Evolutionary conservation across 2,888 invertebrate genomes (phyloP).

Genomic region (Drosophila acutilabella): DNA sequence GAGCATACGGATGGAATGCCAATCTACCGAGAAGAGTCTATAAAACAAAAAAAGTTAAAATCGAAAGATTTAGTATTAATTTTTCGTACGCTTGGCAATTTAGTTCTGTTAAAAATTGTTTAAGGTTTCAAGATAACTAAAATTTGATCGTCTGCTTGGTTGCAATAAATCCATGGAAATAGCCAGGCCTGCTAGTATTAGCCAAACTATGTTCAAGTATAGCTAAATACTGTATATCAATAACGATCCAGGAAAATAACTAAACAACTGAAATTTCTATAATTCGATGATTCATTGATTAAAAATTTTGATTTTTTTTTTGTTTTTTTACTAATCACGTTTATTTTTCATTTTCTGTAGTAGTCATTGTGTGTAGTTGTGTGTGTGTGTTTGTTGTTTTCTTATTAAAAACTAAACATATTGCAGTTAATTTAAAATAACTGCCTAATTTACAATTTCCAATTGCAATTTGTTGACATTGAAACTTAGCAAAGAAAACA

Average conservation of each 20-base stretch:
- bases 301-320: constrained; percentile 33
- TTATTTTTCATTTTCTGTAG: constrained; percentile 69
- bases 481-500: constrained; percentile 34
- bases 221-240: too few relatives aligned
- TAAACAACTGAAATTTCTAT: too few relatives aligned
- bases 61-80: constrained; percentile 43
- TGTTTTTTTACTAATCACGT: constrained; percentile 72
- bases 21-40: constrained; percentile 32
- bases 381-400: constrained; percentile 47
- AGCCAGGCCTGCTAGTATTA: constrained; percentile 34
- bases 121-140: constrained; percentile 31
- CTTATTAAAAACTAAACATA: constrained; percentile 60
- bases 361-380: constrained; percentile 46
- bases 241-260: too few relatives aligned
- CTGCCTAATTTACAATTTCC: constrained; percentile 54
- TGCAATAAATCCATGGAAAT: constrained; percentile 34
- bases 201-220: not conserved
- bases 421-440: constrained; percentile 53
- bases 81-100: constrained; percentile 57
- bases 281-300: constrained; percentile 29
- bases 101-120: constrained; percentile 39
- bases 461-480: constrained; percentile 43
- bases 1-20: constrained; percentile 24
- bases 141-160: constrained; percentile 40
- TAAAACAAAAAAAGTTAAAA: constrained; percentile 27